These are phyloP conservation scores for Zaprionus ornatus DNA, from an alignment of 1,140 invertebrate species.

Conservation along the genomic window DNA sequence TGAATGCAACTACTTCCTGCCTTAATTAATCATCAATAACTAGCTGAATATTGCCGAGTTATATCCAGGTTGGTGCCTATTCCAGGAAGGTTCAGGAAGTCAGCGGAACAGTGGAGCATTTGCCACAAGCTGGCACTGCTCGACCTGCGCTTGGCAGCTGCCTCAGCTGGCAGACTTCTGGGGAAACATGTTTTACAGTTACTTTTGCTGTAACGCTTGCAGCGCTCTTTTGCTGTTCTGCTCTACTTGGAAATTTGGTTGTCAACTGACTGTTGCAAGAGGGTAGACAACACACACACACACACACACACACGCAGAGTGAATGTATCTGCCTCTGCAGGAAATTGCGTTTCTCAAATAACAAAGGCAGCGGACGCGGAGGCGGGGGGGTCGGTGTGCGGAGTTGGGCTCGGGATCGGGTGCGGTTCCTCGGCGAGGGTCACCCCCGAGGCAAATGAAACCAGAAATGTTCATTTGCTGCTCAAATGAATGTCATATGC, in stretches of 20 bases:
- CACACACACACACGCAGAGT: neutral
- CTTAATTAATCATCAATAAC: neutral
- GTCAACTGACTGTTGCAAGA: conserved; percentile 1
- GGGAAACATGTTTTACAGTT: neutral
- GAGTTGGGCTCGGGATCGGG: neutral
- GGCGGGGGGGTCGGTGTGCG: neutral
- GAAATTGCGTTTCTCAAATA: neutral
- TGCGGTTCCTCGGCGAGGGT: neutral
- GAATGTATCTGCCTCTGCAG: neutral
- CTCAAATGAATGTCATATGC: conserved; percentile 6
- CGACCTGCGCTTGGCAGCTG: neutral
- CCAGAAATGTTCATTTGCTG: neutral
- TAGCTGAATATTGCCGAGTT: neutral
- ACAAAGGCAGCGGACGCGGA: neutral
- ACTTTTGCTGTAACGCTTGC: conserved; percentile 1
- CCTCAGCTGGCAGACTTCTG: neutral
- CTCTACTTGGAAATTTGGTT: neutral
- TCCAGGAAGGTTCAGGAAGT: too few relatives aligned
- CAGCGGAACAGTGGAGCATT: neutral
- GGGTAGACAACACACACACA: neutral
- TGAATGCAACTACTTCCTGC: neutral
- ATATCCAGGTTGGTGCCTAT: neutral
- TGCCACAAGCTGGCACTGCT: neutral
- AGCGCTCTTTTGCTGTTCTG: neutral
- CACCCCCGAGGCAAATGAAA: neutral